Base-by-base conservation (phyloP, 37 sponge, comb jelly and placozoan genomes). In the Aplysina aerophoba region DNA sequence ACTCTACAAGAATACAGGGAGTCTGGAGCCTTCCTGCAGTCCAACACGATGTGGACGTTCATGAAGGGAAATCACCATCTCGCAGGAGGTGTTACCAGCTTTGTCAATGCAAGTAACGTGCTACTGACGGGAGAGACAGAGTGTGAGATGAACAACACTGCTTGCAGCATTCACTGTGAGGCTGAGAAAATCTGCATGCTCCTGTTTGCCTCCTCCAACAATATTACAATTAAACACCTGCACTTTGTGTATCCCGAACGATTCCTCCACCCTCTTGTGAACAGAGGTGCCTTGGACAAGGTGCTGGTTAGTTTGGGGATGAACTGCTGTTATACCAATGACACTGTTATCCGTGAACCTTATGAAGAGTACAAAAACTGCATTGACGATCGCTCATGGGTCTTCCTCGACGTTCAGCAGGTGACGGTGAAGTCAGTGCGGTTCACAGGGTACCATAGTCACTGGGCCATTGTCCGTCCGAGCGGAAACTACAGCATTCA, bases 1-100 rank as follows among this genome's bases (percentile, higher is more conserved):
- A 69, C 71, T 17, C 34, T 69, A 30, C 19, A 30, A 12, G 35
- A 27, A 16, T 69, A 69, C 34, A 69, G 6, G 1, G 71, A n/a
- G 1, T 1, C 14, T 35, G 34, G 34, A 3, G 34, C 34, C 35
- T 35, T 69, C 71, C 14, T 30, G 4, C 28, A 27, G 33, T 69
- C 71, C 34, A 69, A 69, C 6, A 30, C 34, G 17, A 27, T 30
- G 71, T 69, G 71, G 71, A 69, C 34, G 30, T 69, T 69, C 71
- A 69, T 69, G 19, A 17, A 30, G 34, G 34, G 71, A 1, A n/a
- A 69, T 4, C 71, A 69, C 71, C 14, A 3, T 17, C 71, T 69
- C 35, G 1, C 34, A 31, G 34, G 71, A 31, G 71, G 71, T 34
- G 27, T 69, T 4, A 30, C 28, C 1, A 16, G 28, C 17, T 69